phyloP scores from a whole-genome alignment of 2,888 invertebrate species.

The Luffia ferchaultella region DNA sequence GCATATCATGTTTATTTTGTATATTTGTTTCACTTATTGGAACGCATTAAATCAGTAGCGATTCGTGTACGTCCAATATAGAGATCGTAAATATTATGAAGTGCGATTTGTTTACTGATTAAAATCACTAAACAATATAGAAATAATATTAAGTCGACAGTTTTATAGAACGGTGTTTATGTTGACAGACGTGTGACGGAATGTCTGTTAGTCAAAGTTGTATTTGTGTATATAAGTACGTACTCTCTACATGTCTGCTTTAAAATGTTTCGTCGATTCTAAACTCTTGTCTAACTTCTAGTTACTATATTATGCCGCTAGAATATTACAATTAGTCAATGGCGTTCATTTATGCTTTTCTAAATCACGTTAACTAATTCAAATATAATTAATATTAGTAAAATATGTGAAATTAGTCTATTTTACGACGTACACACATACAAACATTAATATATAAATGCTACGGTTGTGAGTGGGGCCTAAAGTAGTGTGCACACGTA shows the following conservation, averaged over 20 bases:
- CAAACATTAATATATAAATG: slow-evolving; percentile 24
- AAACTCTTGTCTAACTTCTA: not conserved
- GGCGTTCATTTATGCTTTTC: not conserved
- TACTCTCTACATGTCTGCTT: not conserved
- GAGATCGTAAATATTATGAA: no score
- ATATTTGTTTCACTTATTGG: not conserved
- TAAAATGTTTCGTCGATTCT: not conserved
- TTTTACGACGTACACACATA: slow-evolving; percentile 1
- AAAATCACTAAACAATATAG: no score
- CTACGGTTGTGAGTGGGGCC: slow-evolving; percentile 63
- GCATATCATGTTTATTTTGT: not conserved
- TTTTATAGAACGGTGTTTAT: no score
- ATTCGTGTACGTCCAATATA: no score
- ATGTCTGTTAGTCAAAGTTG: not conserved
- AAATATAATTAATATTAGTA: not conserved
- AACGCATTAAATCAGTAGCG: not conserved
- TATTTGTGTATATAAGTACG: not conserved
- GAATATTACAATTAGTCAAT: not conserved
- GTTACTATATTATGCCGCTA: not conserved
- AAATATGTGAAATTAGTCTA: not conserved
- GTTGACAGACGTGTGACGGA: no score
- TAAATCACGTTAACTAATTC: not conserved
- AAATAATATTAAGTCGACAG: no score
- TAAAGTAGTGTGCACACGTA: slow-evolving; percentile 43
- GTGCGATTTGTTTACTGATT: no score